Evolutionary conservation across 2,888 invertebrate species (phyloP), one percentile per base, ranked within the genome.

Genomic region (Rosalia funebris): DNA sequence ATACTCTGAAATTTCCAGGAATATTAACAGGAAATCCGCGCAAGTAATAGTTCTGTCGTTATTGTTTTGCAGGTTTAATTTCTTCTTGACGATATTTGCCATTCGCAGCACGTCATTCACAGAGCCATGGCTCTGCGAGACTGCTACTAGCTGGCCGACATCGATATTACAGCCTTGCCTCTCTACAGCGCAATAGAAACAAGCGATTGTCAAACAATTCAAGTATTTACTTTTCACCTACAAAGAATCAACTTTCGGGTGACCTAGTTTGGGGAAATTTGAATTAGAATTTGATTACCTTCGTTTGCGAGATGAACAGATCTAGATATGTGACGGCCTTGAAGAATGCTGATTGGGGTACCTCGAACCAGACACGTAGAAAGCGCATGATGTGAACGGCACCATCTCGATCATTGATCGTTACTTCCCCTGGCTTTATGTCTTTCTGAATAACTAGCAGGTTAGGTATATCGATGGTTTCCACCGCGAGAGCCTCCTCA

Each of bases 121-220:
- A 17, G 93, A 92, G 83, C 94, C 94, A 75, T 91, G 90, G 75
- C 92, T 92, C 80, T 92, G 88, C 0, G 85, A 84, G 72, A 84
- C 81, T 72, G 82, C 79, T 81, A 90, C 90, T 60, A 93, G 81
- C 77, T 91, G 90, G 68, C 88, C 87, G 50, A 88, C 84, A 76
- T 87, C 84, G 65, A 86, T 84, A 54, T 87, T 82, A 68, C 86
- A 82, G 63, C 86, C 85, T 60, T 88, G 83, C 58, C 89, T 87
- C 76, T 86, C 85, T 71, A 92, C 89, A 60, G 95, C 93, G 74
- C 95, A 87, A 82, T 93, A 90, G 83, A 95, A 90, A 71, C 93
- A 92, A 62, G 93, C 90, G 31, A 95, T 89, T 11, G 93, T 91
- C 79, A 95, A 90, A 82, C 95, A 95, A 3, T 91, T 91, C 82